A percentile compares a stretch with the other conserved stretches of the same genome.
Evolutionary conservation across 2,888 invertebrate species (phyloP).

Genomic region (Lumbricus terrestris): DNA sequence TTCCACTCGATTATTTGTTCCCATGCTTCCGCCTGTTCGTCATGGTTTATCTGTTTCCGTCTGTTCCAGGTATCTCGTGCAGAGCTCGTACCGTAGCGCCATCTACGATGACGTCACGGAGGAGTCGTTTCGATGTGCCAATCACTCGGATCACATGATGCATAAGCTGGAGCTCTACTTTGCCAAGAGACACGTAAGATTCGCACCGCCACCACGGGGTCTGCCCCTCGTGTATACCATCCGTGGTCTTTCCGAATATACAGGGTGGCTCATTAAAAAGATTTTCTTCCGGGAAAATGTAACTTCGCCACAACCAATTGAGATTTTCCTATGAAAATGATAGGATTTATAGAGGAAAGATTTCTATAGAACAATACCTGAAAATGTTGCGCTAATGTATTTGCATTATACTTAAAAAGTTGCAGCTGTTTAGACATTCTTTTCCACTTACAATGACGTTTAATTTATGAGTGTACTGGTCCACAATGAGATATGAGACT

Average conservation of each 20-base stretch:
- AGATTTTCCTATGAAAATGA: no score
- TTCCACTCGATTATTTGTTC: not conserved
- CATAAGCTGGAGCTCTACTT: constrained; percentile 23
- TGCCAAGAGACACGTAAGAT: constrained; percentile 23
- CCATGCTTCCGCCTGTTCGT: not conserved
- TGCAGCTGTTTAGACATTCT: no score
- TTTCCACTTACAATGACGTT: not conserved
- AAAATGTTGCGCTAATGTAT: no score
- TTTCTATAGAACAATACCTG: no score
- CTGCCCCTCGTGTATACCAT: no score
- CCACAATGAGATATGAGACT: no score
- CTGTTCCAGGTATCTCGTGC: not conserved
- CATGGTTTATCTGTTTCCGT: not conserved
- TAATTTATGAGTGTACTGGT: not conserved
- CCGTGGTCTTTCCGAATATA: no score
- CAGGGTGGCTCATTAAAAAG: no score
- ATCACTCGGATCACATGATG: constrained; percentile 22
- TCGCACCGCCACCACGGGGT: not conserved
- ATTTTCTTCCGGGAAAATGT: no score
- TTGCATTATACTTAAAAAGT: no score
- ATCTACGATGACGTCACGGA: constrained; percentile 18
- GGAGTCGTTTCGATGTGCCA: constrained; percentile 15
- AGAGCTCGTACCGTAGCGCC: not conserved
- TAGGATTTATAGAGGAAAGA: no score
- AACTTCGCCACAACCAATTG: no score